Base-by-base conservation (phyloP, 2,888 invertebrate genomes). In the Empis stercorea region DNA sequence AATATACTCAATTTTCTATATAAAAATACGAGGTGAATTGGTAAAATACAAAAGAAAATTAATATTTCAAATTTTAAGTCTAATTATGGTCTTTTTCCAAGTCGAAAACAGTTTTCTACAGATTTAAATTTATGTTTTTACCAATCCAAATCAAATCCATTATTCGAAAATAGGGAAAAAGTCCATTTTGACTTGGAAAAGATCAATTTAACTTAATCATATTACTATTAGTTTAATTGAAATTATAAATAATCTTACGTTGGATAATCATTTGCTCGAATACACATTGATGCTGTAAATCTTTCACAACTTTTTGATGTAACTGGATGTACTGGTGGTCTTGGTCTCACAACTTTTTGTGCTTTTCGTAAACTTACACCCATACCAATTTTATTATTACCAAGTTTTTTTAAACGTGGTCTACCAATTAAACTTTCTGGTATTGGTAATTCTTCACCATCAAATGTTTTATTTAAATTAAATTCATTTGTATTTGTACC, bases 181-280 rank as follows among this genome's bases (percentile, higher is more conserved):
- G n/a, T n/a, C n/a, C n/a, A n/a, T n/a, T n/a, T n/a, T n/a, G n/a
- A n/a, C n/a, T n/a, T n/a, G n/a, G n/a, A n/a, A n/a, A n/a, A n/a
- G n/a, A n/a, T n/a, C n/a, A n/a, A n/a, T n/a, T n/a, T n/a, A n/a
- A n/a, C n/a, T n/a, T 20, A 16, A n/a, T 37, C 14, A 45, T 34
- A 34, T 34, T 34, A 32, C 30, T 39, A 42, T 32, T 36, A 48
- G 3, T 20, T 20, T 4, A 20, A 20, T 20, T 20, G 20, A 20
- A 20, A 27, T n/a, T n/a, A 48, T 51, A 15, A 41, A 13, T 7
- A 20, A n/a, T 9, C 81, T 77, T 70, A 86, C 86, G 79, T 77
- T 27, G 87, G 87, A 68, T 87, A 87, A 61, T 86, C 82, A 10
- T 76, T 75, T 17, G 79, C 75, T 52, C 80, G 79, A 45, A 87